These are phyloP conservation scores for Labroides dimidiatus DNA, from an alignment of 2,797 vertebrate genomes.

Conservation along the genomic window DNA sequence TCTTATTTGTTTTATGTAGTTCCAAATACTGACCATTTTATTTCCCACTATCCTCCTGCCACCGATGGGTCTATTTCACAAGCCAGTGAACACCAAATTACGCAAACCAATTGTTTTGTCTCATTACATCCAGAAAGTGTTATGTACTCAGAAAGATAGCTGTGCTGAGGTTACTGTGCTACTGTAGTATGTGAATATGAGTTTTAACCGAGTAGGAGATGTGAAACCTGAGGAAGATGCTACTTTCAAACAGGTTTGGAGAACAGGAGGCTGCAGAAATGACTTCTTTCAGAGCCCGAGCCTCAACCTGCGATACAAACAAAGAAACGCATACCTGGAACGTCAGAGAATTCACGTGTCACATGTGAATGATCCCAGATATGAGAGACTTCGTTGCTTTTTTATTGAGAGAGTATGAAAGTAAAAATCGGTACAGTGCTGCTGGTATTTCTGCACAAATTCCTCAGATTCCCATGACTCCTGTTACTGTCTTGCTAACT, in stretches of 20 bases:
- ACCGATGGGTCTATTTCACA: conserved; percentile 85
- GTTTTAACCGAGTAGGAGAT: conserved; percentile 87
- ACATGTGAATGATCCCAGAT: conserved; percentile 18
- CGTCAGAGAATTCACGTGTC: conserved; percentile 8
- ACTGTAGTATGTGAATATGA: conserved; percentile 88
- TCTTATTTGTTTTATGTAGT: conserved; percentile 85
- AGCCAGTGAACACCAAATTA: conserved; percentile 88
- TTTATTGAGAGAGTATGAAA: neutral
- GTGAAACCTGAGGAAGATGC: conserved; percentile 88
- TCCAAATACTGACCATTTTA: conserved; percentile 96
- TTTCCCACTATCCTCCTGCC: conserved; percentile 86
- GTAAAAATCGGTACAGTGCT: conserved; percentile 3
- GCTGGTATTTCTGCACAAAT: conserved; percentile 33
- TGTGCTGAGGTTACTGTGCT: conserved; percentile 85
- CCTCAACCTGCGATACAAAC: conserved; percentile 8
- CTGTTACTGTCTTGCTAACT: conserved; percentile 78
- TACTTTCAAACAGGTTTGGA: conserved; percentile 22
- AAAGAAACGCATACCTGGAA: conserved; percentile 12
- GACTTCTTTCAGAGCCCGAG: neutral
- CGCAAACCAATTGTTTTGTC: conserved; percentile 84
- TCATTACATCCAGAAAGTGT: conserved; percentile 86
- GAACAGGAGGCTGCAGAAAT: neutral
- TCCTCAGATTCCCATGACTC: conserved; percentile 73
- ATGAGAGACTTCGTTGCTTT: conserved; percentile 1
- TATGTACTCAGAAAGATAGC: conserved; percentile 86